These are phyloP conservation scores for Myotis vivesi DNA, from an alignment of 2,797 vertebrate species.

Conservation along the genomic window DNA sequence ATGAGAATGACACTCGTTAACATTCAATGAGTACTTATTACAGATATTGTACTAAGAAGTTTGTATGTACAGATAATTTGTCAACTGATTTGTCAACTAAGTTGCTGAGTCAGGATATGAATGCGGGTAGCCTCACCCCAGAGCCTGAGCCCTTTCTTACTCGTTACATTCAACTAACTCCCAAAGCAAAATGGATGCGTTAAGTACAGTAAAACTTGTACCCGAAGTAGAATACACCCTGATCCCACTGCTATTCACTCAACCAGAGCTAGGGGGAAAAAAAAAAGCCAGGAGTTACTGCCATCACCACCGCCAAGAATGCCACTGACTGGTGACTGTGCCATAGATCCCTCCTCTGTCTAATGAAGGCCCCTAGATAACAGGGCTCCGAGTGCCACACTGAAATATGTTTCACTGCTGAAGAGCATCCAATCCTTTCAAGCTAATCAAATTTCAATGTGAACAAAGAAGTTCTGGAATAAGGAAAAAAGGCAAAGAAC, in stretches of 20 bases:
- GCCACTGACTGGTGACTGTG: background rate
- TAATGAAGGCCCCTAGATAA: background rate
- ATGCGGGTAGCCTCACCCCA: background rate
- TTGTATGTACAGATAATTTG: background rate
- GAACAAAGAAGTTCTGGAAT: slow-evolving; percentile 41
- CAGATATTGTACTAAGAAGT: background rate
- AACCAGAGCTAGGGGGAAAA: background rate
- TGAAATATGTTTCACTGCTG: background rate
- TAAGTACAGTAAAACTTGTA: background rate
- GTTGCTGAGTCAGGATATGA: background rate
- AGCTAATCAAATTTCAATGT: background rate
- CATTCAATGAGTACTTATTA: background rate
- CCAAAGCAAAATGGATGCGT: slow-evolving; percentile 40
- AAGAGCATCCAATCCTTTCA: background rate
- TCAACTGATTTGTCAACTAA: background rate
- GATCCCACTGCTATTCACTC: background rate
- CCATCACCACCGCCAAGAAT: background rate
- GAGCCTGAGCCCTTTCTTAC: background rate
- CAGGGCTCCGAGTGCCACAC: background rate
- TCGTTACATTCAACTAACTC: background rate
- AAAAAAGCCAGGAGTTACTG: background rate
- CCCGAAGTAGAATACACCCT: background rate
- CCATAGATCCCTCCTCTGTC: background rate
- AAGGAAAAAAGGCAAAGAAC: background rate
- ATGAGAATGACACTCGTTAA: background rate